These are phyloP conservation scores for Drosophila rhopaloa DNA, from an alignment of 1,140 invertebrate species.

Conservation along the genomic window DNA sequence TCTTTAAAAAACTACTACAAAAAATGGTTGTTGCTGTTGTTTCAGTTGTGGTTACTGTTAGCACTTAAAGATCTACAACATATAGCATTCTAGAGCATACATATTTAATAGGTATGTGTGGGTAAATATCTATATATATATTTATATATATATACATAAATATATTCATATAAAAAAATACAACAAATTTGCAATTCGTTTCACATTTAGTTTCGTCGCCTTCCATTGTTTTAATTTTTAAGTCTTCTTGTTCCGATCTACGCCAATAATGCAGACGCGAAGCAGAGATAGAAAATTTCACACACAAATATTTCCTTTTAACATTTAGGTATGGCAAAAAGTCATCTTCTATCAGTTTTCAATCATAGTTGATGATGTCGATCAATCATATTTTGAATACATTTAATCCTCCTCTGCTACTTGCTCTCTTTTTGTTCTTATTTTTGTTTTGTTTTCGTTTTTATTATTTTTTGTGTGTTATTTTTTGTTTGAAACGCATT, in stretches of 20 bases:
- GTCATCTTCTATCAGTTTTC: conserved; percentile 40
- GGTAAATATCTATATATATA: conserved; percentile 44
- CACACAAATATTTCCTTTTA: conserved; percentile 56
- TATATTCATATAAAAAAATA: conserved; percentile 76
- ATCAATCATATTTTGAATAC: conserved; percentile 64
- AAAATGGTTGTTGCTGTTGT: conserved; percentile 53
- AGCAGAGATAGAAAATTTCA: conserved; percentile 39
- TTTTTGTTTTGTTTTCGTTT: conserved; percentile 10
- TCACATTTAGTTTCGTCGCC: conserved; percentile 52
- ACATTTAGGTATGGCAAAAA: conserved; percentile 76
- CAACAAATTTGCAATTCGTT: conserved; percentile 81
- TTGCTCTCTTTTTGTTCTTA: conserved; percentile 26
- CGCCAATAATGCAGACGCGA: conserved; percentile 44
- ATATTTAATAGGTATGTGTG: conserved; percentile 48
- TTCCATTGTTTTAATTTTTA: conserved; percentile 50
- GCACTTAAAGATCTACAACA: conserved; percentile 76
- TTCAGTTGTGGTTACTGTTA: conserved; percentile 65
- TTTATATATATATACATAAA: conserved; percentile 28
- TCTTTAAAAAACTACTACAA: conserved; percentile 74
- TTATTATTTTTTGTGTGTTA: conserved; percentile 17
- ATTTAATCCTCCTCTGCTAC: conserved; percentile 35
- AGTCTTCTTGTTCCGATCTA: conserved; percentile 40
- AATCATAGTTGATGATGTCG: conserved; percentile 31
- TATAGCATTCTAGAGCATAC: conserved; percentile 58
- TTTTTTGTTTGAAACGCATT: conserved; percentile 60